phyloP scores from a whole-genome alignment of 1,140 invertebrate species.

The Drosophila melanica region DNA sequence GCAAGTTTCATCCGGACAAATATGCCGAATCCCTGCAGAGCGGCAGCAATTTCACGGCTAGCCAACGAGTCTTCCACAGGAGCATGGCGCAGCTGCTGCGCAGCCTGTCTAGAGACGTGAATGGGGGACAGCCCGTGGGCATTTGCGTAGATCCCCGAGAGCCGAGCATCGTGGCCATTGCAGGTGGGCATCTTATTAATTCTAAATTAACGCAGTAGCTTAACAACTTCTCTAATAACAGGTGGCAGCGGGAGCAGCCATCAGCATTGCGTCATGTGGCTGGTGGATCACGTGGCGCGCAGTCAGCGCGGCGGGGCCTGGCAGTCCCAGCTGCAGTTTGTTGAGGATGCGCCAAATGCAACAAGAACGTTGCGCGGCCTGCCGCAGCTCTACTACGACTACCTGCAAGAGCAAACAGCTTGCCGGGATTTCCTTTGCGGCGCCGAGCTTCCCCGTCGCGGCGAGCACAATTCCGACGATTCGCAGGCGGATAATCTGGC shows the following conservation, averaged over 20 bases:
- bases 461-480: slow-evolving; percentile 44
- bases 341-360: slow-evolving; percentile 18
- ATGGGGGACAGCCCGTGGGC: slow-evolving; percentile 84
- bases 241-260: slow-evolving; percentile 86
- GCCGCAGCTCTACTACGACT: slow-evolving; percentile 56
- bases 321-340: slow-evolving; percentile 67
- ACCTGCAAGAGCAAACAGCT: slow-evolving; percentile 35
- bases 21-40: slow-evolving; percentile 88
- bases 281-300: slow-evolving; percentile 92
- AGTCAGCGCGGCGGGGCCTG: slow-evolving; percentile 93
- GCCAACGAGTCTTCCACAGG: slow-evolving; percentile 86
- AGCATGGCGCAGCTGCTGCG: slow-evolving; percentile 86
- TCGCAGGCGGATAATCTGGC: slow-evolving; percentile 65
- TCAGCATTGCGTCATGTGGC: slow-evolving; percentile 93
- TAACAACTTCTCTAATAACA: background rate
- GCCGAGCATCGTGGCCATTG: slow-evolving; percentile 87
- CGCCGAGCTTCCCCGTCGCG: slow-evolving; percentile 53
- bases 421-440: slow-evolving; percentile 58
- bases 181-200: slow-evolving; percentile 85
- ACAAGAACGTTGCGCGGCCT: slow-evolving; percentile 55
- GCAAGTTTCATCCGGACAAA: slow-evolving; percentile 92
- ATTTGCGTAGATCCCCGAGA: slow-evolving; percentile 89
- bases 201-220: slow-evolving; percentile 3
- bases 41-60: slow-evolving; percentile 87
- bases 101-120: slow-evolving; percentile 56